Base-by-base conservation (phyloP, 2,797 vertebrate genomes). In the Tenualosa thibaudeaui region DNA sequence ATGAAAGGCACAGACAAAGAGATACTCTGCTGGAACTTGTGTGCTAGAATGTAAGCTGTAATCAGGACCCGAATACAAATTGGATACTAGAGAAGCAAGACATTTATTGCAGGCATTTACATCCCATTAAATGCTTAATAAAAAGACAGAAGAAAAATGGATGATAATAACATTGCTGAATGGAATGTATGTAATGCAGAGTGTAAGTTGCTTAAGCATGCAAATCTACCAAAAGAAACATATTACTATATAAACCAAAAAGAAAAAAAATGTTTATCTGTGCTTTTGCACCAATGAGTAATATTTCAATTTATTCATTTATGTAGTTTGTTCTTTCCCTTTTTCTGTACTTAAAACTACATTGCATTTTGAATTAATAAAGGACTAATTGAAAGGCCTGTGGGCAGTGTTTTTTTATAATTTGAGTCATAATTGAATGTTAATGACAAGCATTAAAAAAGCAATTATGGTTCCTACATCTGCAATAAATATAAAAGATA, bases 91-190 rank as follows among this genome's bases (percentile, higher is more conserved):
- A 65, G 60, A 65, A 65, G 7, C 1, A 22, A 3, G n/a, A 9
- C 24, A 65, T 65, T 65, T 26, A 65, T 65, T 65, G 60, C 60
- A 9, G 26, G 58, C 60, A 65, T 26, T 65, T 65, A 19, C 58
- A 62, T 62, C 22, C 22, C 90, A 88, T 87, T 92, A 93, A 91
- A 92, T 89, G 90, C 89, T 89, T 91, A 91, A 93, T 92, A 92
- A 58, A 89, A 93, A 93, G 91, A 91, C 91, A 90, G 92, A 91
- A 93, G 93, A 91, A 93, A 88, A 89, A 56, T 82, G 81, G 37
- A n/a, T 24, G 62, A 31, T 40, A 82, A 31, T 40, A 82, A 90
- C 92, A 84, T 81, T 88, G 89, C 86, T 89, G 84, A 71, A 81
- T 58, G 75, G n/a, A 81, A 46, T 46, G 46, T n/a, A 19, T 13